Percentiles rank a stretch among this genome's conserved stretches.
phyloP scores from a whole-genome alignment of 2,797 vertebrate species.

The Pangasius macronema region DNA sequence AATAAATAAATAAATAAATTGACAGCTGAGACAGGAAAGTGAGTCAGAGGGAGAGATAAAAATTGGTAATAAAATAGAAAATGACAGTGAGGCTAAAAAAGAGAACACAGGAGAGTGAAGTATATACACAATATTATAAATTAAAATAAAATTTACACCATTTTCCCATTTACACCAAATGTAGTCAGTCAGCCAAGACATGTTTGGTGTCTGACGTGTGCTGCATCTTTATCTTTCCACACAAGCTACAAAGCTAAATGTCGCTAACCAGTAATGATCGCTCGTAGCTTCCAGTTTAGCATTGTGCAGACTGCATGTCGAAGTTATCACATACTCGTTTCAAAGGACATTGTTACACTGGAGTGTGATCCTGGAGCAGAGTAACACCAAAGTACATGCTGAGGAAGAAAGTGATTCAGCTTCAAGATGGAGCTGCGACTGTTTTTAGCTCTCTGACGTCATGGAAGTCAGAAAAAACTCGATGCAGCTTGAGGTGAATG shows the following conservation, averaged over 20 bases:
- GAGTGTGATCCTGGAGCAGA: background rate
- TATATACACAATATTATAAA: background rate
- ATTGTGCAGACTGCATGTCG: background rate
- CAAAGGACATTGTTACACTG: background rate
- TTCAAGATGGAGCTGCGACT: background rate
- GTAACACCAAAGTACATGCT: background rate
- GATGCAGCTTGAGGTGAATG: background rate
- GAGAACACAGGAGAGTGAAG: background rate
- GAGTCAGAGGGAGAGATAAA: background rate
- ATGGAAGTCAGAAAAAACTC: background rate
- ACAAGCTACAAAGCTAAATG: too few relatives aligned
- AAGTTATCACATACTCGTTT: too few relatives aligned
- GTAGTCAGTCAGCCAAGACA: background rate
- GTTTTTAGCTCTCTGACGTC: slow-evolving; percentile 18
- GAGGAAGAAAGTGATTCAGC: slow-evolving; percentile 19
- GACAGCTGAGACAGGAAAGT: background rate
- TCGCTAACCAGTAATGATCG: background rate
- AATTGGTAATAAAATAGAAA: background rate
- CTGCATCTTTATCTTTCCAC: background rate
- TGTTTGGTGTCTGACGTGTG: background rate
- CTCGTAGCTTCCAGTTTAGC: background rate
- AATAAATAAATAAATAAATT: background rate
- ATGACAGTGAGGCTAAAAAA: background rate
- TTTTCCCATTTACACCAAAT: background rate
- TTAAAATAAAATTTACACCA: background rate